phyloP scores from a whole-genome alignment of 2,888 invertebrate species.

The Rhagonycha fulva region DNA sequence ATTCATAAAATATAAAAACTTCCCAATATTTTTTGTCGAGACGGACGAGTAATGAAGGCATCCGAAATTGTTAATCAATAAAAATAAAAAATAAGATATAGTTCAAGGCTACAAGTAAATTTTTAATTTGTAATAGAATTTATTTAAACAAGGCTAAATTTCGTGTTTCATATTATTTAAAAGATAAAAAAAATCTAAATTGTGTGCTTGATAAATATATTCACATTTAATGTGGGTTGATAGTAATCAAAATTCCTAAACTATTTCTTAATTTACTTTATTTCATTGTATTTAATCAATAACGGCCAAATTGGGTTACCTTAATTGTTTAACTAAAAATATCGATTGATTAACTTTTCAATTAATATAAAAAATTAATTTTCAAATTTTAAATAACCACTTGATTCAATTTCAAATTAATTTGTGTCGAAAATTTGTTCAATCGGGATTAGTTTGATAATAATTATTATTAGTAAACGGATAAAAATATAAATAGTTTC shows the following conservation, averaged over 20 bases:
- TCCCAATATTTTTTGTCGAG: neutral
- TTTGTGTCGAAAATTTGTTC: neutral
- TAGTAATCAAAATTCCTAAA: neutral
- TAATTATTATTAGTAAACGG: neutral
- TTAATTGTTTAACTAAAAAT: neutral
- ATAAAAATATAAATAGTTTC: neutral
- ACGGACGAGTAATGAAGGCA: neutral
- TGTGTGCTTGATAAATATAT: neutral
- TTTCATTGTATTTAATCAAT: neutral
- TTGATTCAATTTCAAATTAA: neutral
- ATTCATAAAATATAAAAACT: too few relatives aligned
- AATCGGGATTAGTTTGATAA: neutral
- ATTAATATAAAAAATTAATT: neutral
- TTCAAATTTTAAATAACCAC: neutral
- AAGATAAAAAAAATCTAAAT: neutral
- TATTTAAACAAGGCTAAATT: neutral
- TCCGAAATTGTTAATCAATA: neutral
- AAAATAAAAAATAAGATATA: neutral
- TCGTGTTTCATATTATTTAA: neutral
- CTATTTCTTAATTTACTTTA: neutral
- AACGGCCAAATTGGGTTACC: neutral
- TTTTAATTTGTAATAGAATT: neutral
- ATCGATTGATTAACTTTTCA: neutral
- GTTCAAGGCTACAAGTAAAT: neutral
- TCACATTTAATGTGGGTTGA: neutral